Conservation (phyloP, 2,113 vertebrate genomes). For the Eptesicus fuscus region DNA sequence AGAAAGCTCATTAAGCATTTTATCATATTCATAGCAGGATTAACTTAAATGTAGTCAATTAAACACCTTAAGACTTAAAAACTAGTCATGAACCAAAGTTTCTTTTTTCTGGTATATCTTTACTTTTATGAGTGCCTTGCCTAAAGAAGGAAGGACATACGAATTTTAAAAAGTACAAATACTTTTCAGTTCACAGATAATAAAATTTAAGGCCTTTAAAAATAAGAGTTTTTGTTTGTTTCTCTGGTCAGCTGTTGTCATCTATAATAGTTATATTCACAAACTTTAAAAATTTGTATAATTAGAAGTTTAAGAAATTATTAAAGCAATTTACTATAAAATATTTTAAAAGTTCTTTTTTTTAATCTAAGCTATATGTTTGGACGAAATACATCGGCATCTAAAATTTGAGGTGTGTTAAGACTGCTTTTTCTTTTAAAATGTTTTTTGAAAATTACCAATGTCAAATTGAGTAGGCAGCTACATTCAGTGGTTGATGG, state of each 20-base stretch:
- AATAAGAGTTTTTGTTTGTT: conserved; percentile 31
- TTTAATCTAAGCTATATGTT: conserved; percentile 67
- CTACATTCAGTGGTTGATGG: neutral
- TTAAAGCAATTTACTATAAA: conserved; percentile 52
- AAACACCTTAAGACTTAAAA: neutral
- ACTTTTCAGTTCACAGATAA: neutral
- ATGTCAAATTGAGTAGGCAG: neutral
- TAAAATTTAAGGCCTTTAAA: conserved; percentile 40
- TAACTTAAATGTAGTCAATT: neutral
- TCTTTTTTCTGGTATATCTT: neutral
- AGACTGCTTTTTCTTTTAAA: conserved; percentile 76
- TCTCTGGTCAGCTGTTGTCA: conserved; percentile 46
- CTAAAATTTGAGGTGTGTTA: conserved; percentile 45
- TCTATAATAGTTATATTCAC: conserved; percentile 34
- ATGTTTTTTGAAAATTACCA: neutral
- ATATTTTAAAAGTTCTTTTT: neutral
- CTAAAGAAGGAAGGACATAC: neutral
- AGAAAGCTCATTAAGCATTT: neutral
- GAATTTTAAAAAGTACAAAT: neutral
- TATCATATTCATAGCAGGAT: neutral
- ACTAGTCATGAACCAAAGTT: neutral
- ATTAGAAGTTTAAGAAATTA: conserved; percentile 58
- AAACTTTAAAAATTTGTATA: conserved; percentile 44
- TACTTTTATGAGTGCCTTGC: neutral
- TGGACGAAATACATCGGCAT: conserved; percentile 52